Conservation (phyloP, 2,797 vertebrate species). For the Chiroxiphia lanceolata region DNA sequence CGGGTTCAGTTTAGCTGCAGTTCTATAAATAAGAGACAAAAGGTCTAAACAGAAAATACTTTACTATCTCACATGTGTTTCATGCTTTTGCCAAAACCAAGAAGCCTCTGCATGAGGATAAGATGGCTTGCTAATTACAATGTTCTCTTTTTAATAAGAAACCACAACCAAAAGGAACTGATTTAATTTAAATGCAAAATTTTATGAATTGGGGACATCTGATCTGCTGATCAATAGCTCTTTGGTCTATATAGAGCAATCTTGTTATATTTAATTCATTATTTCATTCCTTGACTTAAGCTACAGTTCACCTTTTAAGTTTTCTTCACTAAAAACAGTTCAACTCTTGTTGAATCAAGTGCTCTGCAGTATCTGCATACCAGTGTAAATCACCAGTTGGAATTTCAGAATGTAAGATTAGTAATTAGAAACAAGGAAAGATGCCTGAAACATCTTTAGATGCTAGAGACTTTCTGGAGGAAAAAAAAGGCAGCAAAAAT, state of each 20-base stretch:
- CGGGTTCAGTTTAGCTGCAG: not conserved
- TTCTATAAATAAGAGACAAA: not conserved
- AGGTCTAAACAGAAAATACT: not conserved
- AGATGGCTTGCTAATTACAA: not conserved
- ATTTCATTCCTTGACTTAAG: not conserved
- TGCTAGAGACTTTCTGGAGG: not conserved
- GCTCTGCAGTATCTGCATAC: not conserved
- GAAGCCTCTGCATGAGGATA: not conserved
- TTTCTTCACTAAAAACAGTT: not conserved
- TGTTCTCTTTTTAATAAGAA: not conserved
- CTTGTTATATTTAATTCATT: not conserved
- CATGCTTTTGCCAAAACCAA: not conserved
- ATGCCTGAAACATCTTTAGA: not conserved
- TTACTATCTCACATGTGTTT: not conserved
- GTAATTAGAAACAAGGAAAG: not conserved
- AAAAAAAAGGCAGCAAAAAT: not conserved
- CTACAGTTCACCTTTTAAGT: not conserved
- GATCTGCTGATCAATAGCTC: not conserved
- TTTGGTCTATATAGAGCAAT: not conserved
- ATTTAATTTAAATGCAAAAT: not conserved
- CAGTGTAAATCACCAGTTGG: not conserved
- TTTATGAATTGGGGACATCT: not conserved
- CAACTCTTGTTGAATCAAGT: not conserved
- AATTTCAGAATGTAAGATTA: not conserved
- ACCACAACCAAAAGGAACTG: not conserved